Base-by-base conservation (phyloP, 2,888 invertebrate genomes). In the Venustoraphidia nigricollis region DNA sequence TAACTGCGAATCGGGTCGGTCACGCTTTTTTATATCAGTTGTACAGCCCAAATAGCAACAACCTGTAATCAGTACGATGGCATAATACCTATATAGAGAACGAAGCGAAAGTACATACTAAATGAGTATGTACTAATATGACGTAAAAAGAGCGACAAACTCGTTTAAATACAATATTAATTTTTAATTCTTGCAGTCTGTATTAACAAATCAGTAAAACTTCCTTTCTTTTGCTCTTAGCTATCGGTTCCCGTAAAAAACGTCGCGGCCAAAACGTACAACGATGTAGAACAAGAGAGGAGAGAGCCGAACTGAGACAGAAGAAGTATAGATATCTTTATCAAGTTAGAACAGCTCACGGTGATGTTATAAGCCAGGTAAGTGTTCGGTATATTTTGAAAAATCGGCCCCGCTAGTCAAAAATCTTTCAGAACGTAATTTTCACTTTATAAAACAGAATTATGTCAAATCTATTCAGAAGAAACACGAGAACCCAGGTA, bases 341-440 rank as follows among this genome's bases (percentile, higher is more conserved):
- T 70, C 90, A 91, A 70, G 86, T 90, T 49, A 77, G 91, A 56
- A 85, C 90, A 9, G 85, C 87, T 34, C 87, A 90, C 58, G 91
- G 91, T 10, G 91, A 91, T 67, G 88, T 91, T 53, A 88, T 91
- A 56, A 86, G 88, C 55, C 89, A 90, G 79, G 89, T 83, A 62
- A 57, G 10, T 34, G 41, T 4, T n/a, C 14, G 3, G 11, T 14
- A 9, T 10, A 11, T n/a, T 17, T 42, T 10, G 6, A 8, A 34
- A 17, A 27, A 27, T 27, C 27, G 27, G 3, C 27, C 27, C 27
- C 27, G 27, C 6, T 6, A 27, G 6, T 6, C 27, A 34, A 17
- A 34, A 44, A 27, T 36, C 13, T 11, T n/a, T 5, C 27, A n/a
- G 17, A 44, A 35, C 17, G 14, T 38, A 17, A 8, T 44, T 27